A percentile compares a stretch with the other conserved stretches of the same genome.
These are phyloP conservation scores for Malacoctenus gilli DNA, from an alignment of 2,797 vertebrate species.

Conservation along the genomic window DNA sequence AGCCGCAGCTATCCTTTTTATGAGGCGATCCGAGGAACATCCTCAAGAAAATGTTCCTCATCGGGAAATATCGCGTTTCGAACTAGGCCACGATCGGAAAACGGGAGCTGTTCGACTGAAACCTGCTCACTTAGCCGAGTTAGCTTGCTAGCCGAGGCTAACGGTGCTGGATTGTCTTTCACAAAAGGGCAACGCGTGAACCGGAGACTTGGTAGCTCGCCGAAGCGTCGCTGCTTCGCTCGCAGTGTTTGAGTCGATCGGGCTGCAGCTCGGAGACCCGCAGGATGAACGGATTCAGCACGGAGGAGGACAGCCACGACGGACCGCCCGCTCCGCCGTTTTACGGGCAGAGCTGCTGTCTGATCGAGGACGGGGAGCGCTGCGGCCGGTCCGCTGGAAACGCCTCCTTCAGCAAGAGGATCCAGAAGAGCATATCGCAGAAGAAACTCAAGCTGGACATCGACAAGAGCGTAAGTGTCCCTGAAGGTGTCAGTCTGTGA, in stretches of 20 bases:
- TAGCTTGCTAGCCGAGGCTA: slow-evolving; percentile 37
- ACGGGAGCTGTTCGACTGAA: not conserved
- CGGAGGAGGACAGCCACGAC: slow-evolving; percentile 96
- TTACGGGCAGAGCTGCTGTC: slow-evolving; percentile 95
- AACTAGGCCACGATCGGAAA: not conserved
- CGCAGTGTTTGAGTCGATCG: no score
- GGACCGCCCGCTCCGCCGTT: slow-evolving; percentile 87
- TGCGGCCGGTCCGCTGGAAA: slow-evolving; percentile 94
- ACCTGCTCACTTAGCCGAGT: slow-evolving; percentile 20
- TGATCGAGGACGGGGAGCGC: slow-evolving; percentile 95
- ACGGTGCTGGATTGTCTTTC: slow-evolving; percentile 31
- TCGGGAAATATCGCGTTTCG: not conserved
- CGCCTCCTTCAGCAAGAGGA: slow-evolving; percentile 97
- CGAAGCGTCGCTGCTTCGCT: no score
- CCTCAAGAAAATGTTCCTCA: slow-evolving; percentile 3
- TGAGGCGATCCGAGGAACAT: not conserved
- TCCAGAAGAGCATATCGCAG: slow-evolving; percentile 98
- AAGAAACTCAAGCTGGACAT: slow-evolving; percentile 97
- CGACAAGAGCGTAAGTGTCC: slow-evolving; percentile 89
- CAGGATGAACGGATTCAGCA: slow-evolving; percentile 96
- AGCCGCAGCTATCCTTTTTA: slow-evolving; percentile 3
- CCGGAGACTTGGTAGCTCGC: not conserved
- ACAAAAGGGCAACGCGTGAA: slow-evolving; percentile 45
- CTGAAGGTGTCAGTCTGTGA: no score
- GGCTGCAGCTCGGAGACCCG: no score